Percentiles rank a stretch among this genome's conserved stretches.
Conservation (phyloP, 2,888 invertebrate genomes). For the Agonopterix heracliana region DNA sequence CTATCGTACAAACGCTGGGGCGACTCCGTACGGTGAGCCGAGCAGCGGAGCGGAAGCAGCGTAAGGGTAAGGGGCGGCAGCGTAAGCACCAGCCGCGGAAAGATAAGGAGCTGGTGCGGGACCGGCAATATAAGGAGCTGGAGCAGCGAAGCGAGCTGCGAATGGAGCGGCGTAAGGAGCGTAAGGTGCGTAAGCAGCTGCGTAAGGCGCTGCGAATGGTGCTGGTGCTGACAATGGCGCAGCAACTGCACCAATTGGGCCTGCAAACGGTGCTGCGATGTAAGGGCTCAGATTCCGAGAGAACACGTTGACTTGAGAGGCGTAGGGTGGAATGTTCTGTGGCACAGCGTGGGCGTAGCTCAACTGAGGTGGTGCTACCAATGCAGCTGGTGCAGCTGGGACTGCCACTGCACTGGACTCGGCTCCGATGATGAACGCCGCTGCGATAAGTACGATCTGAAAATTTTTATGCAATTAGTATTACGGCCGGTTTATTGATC, state of each 20-base stretch:
- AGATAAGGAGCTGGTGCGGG: constrained; percentile 24
- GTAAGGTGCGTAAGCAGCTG: constrained; percentile 16
- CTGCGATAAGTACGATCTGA: constrained; percentile 65
- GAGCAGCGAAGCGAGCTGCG: constrained; percentile 12
- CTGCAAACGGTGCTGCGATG: constrained; percentile 29
- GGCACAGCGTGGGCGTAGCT: constrained; percentile 77
- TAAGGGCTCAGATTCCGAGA: not conserved
- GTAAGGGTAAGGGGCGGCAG: constrained; percentile 24
- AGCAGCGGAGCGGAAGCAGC: constrained; percentile 33
- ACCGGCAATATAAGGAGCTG: constrained; percentile 8
- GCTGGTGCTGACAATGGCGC: constrained; percentile 25
- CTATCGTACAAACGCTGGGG: constrained; percentile 68
- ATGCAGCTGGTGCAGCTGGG: constrained; percentile 47
- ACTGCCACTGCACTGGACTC: constrained; percentile 57
- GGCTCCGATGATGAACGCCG: constrained; percentile 46
- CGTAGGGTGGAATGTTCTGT: constrained; percentile 78
- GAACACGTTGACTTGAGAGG: constrained; percentile 74
- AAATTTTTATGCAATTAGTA: constrained; percentile 14
- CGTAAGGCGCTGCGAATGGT: constrained; percentile 24
- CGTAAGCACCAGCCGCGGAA: constrained; percentile 21
- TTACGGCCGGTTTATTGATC: too few species aligned
- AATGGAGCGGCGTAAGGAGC: constrained; percentile 24
- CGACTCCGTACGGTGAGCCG: constrained; percentile 43
- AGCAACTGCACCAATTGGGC: constrained; percentile 25
- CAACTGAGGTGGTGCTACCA: constrained; percentile 73